Percentiles rank a stretch among this genome's conserved stretches.
Conservation (phyloP, 2,888 invertebrate species). For the Phoenoteleia sp. region DNA sequence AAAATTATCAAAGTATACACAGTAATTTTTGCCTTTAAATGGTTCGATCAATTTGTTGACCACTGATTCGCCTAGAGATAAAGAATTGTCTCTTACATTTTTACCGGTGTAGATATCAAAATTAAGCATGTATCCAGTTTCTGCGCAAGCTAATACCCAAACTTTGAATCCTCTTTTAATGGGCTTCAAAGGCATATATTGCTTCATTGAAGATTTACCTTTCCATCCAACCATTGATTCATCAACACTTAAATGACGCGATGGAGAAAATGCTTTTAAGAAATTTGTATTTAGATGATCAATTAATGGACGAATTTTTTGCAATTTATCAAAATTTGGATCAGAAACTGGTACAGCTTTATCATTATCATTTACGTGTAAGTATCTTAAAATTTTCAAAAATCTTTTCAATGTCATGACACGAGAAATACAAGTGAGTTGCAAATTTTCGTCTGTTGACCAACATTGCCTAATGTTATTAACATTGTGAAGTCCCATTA, state of each 20-base stretch:
- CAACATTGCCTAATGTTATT: not conserved
- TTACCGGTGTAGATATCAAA: constrained; percentile 45
- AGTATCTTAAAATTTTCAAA: not conserved
- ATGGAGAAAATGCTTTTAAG: constrained; percentile 7
- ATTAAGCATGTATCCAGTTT: constrained; percentile 34
- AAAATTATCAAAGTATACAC: constrained; percentile 27
- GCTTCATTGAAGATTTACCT: constrained; percentile 5
- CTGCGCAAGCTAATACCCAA: constrained; percentile 32
- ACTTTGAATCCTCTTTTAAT: constrained; percentile 36
- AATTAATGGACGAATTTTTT: constrained; percentile 42
- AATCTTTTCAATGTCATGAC: constrained; percentile 32
- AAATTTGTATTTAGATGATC: constrained; percentile 21
- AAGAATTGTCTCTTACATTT: not conserved
- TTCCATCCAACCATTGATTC: constrained; percentile 40
- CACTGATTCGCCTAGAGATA: constrained; percentile 42
- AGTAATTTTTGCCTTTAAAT: constrained; percentile 4
- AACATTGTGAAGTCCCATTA: constrained; percentile 43
- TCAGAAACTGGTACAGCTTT: not conserved
- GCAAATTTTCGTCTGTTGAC: not conserved
- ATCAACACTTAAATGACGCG: constrained; percentile 23
- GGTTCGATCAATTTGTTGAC: constrained; percentile 6
- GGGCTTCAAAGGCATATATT: constrained; percentile 6
- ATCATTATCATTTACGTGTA: constrained; percentile 8
- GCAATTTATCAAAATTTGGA: constrained; percentile 43
- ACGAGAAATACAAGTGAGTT: constrained; percentile 20